Conservation (phyloP, 1,140 invertebrate genomes). For the Lineus longissimus region DNA sequence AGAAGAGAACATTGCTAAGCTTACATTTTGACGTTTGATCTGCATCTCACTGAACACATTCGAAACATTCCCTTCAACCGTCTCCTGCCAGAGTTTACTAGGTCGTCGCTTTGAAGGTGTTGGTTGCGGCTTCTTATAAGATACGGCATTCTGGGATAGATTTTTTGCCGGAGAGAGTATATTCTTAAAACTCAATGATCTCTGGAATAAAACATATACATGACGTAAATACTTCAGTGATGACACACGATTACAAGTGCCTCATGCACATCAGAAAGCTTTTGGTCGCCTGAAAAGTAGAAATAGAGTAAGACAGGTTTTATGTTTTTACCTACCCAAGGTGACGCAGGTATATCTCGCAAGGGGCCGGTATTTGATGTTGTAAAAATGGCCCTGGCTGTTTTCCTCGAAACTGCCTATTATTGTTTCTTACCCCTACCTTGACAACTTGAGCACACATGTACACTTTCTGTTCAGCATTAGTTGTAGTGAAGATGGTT, state of each 20-base stretch:
- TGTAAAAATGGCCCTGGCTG: neutral
- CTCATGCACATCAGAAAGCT: neutral
- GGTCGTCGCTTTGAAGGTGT: slow-evolving; percentile 32
- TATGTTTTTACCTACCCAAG: too few species aligned
- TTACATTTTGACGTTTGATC: slow-evolving; percentile 42
- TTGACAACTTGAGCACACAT: too few species aligned
- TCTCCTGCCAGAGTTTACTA: slow-evolving; percentile 38
- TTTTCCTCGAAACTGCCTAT: too few species aligned
- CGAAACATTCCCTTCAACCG: slow-evolving; percentile 20
- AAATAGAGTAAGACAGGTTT: neutral
- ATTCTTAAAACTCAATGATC: slow-evolving; percentile 30
- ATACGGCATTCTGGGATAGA: slow-evolving; percentile 13
- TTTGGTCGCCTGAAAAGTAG: neutral
- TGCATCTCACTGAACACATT: slow-evolving; percentile 25
- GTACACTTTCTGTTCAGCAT: too few species aligned
- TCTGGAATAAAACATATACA: slow-evolving; percentile 11
- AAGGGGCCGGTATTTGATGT: neutral
- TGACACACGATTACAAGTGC: neutral
- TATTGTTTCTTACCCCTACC: too few species aligned
- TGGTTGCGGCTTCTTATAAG: slow-evolving; percentile 36
- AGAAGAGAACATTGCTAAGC: too few species aligned
- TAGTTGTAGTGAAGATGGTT: too few species aligned
- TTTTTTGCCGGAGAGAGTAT: slow-evolving; percentile 26
- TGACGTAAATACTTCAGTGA: neutral
- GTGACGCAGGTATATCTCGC: neutral